A percentile compares a stretch with the other conserved stretches of the same genome.
Evolutionary conservation across 2,113 vertebrate species (phyloP).

Genomic region (Anolis carolinensis): DNA sequence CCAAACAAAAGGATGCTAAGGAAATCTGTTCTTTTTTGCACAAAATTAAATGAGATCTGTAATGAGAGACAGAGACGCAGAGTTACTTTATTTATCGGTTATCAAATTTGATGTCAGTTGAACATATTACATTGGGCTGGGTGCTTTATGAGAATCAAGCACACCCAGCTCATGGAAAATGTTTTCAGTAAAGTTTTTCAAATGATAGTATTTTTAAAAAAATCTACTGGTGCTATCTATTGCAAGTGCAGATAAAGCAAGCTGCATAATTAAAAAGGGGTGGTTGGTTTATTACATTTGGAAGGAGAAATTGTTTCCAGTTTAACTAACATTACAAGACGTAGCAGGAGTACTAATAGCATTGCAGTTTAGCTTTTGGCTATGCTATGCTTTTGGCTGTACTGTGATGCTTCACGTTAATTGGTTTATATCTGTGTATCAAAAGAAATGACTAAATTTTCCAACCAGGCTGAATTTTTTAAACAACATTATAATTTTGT

Average conservation of each 20-base stretch:
- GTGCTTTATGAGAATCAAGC: background rate
- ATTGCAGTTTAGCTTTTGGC: conserved; percentile 7
- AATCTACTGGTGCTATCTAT: background rate
- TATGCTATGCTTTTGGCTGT: conserved; percentile 17
- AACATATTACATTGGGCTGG: too few species aligned
- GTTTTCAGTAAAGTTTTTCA: background rate
- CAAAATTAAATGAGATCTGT: background rate
- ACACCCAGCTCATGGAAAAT: background rate
- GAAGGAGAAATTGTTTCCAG: conserved; percentile 3
- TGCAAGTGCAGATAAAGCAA: background rate
- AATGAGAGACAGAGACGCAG: background rate
- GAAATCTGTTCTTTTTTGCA: background rate
- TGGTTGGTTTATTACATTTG: background rate
- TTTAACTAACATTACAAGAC: background rate
- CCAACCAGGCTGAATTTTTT: background rate
- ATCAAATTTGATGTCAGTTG: too few species aligned
- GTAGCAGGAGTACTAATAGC: conserved; percentile 9
- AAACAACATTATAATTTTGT: background rate
- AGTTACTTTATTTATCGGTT: background rate
- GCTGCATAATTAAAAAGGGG: background rate
- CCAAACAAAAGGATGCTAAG: background rate
- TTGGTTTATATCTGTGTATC: background rate
- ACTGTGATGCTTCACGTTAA: background rate
- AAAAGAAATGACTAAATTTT: conserved; percentile 3
- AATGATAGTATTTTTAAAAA: background rate